Evolutionary conservation across 2,113 vertebrate species (phyloP).

Genomic region (Aegithalos caudatus): DNA sequence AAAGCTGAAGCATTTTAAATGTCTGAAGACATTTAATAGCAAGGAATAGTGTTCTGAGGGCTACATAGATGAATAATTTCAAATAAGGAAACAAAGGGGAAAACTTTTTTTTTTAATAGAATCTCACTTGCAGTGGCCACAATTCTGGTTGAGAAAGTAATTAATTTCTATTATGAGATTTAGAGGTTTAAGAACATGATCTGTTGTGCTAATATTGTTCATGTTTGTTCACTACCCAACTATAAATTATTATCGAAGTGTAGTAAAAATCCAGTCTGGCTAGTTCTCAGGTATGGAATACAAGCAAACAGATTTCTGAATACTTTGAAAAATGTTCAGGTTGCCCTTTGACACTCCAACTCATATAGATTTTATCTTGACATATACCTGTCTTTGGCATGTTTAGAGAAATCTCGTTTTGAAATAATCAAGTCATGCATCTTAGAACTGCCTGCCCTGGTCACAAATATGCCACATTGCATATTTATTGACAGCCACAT

Average conservation of each 20-base stretch:
- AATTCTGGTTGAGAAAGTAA: not conserved
- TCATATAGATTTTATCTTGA: not conserved
- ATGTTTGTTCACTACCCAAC: not conserved
- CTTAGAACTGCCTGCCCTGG: not conserved
- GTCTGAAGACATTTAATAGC: not conserved
- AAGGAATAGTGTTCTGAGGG: not conserved
- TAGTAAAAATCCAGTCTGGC: not conserved
- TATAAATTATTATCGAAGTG: not conserved
- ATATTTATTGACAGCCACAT: not conserved
- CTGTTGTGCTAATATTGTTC: not conserved
- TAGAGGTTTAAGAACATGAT: not conserved
- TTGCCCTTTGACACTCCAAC: not conserved
- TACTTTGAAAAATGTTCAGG: constrained; percentile 2
- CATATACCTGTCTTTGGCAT: not conserved
- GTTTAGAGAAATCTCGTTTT: not conserved
- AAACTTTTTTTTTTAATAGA: not conserved
- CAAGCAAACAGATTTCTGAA: not conserved
- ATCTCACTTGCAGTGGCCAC: not conserved
- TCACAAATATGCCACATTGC: not conserved
- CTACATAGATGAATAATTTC: not conserved
- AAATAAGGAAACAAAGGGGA: not conserved
- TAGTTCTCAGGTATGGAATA: not conserved
- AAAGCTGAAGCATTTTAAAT: not conserved
- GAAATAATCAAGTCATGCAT: constrained; percentile 11
- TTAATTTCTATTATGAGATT: not conserved